phyloP scores from a whole-genome alignment of 1,140 invertebrate species.

The Cephus cinctus region DNA sequence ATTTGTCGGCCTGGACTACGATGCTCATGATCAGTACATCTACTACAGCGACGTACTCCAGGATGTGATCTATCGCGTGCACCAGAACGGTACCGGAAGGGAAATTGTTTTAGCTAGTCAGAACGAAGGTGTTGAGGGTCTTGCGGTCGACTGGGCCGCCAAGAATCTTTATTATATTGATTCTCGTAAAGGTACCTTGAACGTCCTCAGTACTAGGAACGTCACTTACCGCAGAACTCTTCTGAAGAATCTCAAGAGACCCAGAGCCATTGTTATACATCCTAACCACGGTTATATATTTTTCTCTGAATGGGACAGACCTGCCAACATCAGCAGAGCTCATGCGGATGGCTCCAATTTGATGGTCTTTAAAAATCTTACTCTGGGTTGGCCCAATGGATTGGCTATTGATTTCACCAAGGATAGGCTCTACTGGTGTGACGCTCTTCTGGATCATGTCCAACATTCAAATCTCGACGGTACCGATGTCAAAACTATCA shows the following conservation, averaged over 20 bases:
- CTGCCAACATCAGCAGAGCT: conserved; percentile 91
- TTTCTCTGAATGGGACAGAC: conserved; percentile 95
- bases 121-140: conserved; percentile 95
- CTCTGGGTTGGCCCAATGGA: conserved; percentile 95
- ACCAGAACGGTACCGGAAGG: conserved; percentile 81
- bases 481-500: conserved; percentile 87
- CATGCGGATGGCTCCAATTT: conserved; percentile 85
- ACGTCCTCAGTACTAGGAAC: conserved; percentile 87
- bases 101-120: conserved; percentile 94
- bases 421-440: conserved; percentile 92
- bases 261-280: conserved; percentile 93
- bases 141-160: conserved; percentile 95
- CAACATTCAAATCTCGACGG: conserved; percentile 95
- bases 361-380: conserved; percentile 87
- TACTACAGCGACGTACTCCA: conserved; percentile 97
- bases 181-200: conserved; percentile 91
- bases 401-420: conserved; percentile 87
- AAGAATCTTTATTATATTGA: conserved; percentile 99
- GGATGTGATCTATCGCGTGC: conserved; percentile 92
- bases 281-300: conserved; percentile 92
- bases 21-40: conserved; percentile 86
- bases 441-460: conserved; percentile 92
- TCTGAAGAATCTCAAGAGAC: conserved; percentile 85
- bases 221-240: conserved; percentile 81
- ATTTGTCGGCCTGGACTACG: conserved; percentile 97